Base-by-base conservation (phyloP, 2,113 vertebrate genomes). In the Polypterus senegalus region DNA sequence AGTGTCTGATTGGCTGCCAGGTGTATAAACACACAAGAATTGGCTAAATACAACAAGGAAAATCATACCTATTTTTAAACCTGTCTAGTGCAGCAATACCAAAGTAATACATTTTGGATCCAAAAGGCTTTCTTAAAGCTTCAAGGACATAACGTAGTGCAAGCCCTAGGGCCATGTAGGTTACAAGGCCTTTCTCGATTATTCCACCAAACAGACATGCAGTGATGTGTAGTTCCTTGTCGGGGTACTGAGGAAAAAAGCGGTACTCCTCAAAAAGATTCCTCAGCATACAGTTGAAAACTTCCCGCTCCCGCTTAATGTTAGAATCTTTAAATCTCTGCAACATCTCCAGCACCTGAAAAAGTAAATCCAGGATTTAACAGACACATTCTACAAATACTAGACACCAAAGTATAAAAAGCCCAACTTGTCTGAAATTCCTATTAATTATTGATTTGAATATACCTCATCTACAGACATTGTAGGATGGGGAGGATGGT, bases 71-170 rank as follows among this genome's bases (percentile, higher is more conserved):
- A 83, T 99, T 99, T 86, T 99, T 99, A 84, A 99, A 98, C 69
- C 94, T 87, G 88, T 99, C 95, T 81, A 99, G 86, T 75, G 96
- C 96, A 78, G 95, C 95, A 61, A 99, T 99, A 63, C 96, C 96
- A 80, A 99, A 99, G 83, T 93, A 99, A 86, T 99, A 99, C 96
- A 99, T 99, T 89, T 99, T 99, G 71, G 96, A 94, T 66, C 90
- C 91, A 65, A 88, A 99, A 60, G 96, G 94, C 77, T 99, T 99
- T 72, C 96, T 88, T 82, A 99, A 91, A 74, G 96, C 96, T 89
- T 99, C 96, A 59, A 99, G 91, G 72, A 99, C 96, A 64, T 99
- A 98, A 81, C 94, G 81, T 46, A 98, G 83, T 60, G 96, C 96
- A 70, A 99, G 79, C 59, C 96, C 96, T 61, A 99, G 68, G 2